These are phyloP conservation scores for Sphyrna mokarran DNA, from an alignment of 2,113 vertebrate genomes.

Conservation along the genomic window DNA sequence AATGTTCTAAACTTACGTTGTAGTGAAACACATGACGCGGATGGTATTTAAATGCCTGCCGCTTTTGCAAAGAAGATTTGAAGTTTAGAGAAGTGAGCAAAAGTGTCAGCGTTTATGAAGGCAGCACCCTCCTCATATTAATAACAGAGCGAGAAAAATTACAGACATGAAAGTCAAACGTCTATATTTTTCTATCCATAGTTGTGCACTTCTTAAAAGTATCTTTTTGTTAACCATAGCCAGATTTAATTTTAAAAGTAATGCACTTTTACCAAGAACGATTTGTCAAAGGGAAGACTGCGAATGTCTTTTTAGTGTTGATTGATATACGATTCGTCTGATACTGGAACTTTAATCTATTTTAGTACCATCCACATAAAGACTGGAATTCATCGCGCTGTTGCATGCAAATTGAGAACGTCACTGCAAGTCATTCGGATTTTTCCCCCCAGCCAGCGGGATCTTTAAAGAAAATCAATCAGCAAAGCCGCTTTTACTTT, in stretches of 20 bases:
- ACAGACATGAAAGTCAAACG: background rate
- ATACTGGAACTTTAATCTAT: background rate
- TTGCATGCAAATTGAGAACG: background rate
- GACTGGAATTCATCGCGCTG: background rate
- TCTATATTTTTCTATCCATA: background rate
- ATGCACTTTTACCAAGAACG: background rate
- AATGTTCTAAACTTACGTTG: background rate
- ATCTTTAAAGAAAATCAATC: background rate
- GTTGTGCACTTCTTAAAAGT: background rate
- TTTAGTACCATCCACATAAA: background rate
- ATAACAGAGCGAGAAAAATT: background rate
- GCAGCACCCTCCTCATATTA: background rate
- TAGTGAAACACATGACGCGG: background rate
- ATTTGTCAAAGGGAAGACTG: background rate
- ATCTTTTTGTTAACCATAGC: background rate
- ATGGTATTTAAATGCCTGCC: background rate
- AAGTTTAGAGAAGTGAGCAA: background rate
- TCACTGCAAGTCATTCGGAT: background rate
- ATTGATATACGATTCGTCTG: background rate
- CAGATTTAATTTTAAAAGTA: background rate
- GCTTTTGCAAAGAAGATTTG: background rate
- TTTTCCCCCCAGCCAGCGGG: background rate
- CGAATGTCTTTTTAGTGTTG: no score
- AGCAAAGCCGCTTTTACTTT: background rate
- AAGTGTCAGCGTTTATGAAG: background rate